Evolutionary conservation across 2,797 vertebrate genomes (phyloP).

Genomic region (Champsocephalus gunnari): DNA sequence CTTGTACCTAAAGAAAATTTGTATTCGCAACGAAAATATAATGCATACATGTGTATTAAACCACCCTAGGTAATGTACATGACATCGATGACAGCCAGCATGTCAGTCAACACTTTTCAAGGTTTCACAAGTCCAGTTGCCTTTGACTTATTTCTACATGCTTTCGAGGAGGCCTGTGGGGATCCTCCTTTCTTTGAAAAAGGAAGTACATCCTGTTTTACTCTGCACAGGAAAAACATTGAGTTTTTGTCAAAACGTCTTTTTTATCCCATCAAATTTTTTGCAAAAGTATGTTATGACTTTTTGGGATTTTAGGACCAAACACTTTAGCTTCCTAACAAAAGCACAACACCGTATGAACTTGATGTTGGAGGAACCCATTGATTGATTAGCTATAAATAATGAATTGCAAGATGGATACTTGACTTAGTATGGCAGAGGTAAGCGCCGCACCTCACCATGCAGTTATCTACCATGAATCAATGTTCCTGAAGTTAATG

Average conservation of each 20-base stretch:
- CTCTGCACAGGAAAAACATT: slow-evolving; percentile 25
- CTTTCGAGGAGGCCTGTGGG: neutral
- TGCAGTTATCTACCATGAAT: neutral
- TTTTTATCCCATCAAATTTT: neutral
- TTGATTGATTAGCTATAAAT: neutral
- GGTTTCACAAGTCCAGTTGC: slow-evolving; percentile 13
- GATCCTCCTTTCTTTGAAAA: slow-evolving; percentile 38
- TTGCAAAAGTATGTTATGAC: neutral
- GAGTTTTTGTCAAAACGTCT: slow-evolving; percentile 13
- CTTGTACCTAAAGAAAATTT: too few species aligned
- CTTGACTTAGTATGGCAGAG: neutral
- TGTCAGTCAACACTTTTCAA: neutral
- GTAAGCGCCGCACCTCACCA: neutral
- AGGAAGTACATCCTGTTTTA: slow-evolving; percentile 53
- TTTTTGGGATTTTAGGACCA: neutral
- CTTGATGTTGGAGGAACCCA: too few species aligned
- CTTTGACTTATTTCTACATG: slow-evolving; percentile 25
- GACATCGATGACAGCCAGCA: neutral
- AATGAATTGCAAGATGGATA: neutral
- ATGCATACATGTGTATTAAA: too few species aligned
- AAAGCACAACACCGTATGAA: neutral
- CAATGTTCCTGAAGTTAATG: neutral
- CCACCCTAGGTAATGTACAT: too few species aligned
- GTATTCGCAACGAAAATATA: too few species aligned
- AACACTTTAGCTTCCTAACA: neutral